These are phyloP conservation scores for Bradypus variegatus DNA, from an alignment of 2,797 vertebrate genomes.

Conservation along the genomic window DNA sequence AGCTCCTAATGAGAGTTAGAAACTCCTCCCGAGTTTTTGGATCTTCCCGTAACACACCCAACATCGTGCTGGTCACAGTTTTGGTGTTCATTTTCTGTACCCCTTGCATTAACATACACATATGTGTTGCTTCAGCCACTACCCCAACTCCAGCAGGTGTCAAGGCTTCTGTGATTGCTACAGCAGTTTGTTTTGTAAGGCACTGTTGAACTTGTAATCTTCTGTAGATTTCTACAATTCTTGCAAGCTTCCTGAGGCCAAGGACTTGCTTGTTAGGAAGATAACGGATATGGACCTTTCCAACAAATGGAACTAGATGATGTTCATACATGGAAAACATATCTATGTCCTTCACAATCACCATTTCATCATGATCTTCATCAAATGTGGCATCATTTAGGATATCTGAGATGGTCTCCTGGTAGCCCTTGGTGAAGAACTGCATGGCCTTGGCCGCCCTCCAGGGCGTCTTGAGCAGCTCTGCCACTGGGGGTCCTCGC, in stretches of 20 bases:
- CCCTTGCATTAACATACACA: no score
- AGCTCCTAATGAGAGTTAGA: conserved; percentile 92
- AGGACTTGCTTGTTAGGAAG: conserved; percentile 98
- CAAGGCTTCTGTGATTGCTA: no score
- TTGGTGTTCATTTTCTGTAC: no score
- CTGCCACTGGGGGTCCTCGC: conserved; percentile 92
- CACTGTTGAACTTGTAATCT: no score
- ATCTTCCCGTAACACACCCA: conserved; percentile 96
- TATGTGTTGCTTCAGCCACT: no score
- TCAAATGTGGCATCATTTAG: conserved; percentile 98
- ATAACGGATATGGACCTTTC: conserved; percentile 98
- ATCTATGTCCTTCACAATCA: conserved; percentile 99
- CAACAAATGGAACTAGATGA: conserved; percentile 96
- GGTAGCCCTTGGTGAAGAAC: conserved; percentile 99
- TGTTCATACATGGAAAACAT: conserved; percentile 99
- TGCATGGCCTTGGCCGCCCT: conserved; percentile 97
- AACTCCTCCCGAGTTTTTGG: conserved; percentile 95
- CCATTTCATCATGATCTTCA: conserved; percentile 98
- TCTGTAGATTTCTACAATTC: no score
- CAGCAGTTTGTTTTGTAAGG: no score
- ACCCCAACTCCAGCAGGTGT: no score
- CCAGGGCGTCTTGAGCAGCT: conserved; percentile 94
- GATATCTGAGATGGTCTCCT: conserved; percentile 95
- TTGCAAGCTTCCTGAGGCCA: conserved; percentile 96
- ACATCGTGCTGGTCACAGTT: conserved; percentile 97